Evolutionary conservation across 2,113 vertebrate species (phyloP).

Genomic region (Chiloscyllium plagiosum): DNA sequence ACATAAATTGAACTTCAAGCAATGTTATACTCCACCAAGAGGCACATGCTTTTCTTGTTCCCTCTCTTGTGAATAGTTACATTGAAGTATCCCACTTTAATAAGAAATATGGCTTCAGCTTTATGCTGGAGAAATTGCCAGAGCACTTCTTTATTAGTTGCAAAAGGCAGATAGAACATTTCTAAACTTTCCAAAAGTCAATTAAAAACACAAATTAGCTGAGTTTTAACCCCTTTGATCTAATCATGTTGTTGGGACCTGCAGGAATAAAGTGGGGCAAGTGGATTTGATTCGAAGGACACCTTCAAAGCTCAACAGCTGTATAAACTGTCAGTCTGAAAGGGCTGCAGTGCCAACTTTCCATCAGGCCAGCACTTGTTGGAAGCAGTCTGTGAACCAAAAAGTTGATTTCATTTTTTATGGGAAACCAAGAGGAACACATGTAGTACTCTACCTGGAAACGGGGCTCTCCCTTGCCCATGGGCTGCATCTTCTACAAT

Average conservation of each 20-base stretch:
- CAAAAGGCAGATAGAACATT: not conserved
- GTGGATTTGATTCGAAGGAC: not conserved
- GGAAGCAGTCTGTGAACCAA: not conserved
- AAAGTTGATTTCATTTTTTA: not conserved
- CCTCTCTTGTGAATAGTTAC: not conserved
- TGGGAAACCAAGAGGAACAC: not conserved
- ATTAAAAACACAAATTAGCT: not conserved
- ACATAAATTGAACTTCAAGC: not conserved
- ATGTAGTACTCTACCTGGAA: not conserved
- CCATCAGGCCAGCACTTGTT: not conserved
- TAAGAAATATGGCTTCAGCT: not conserved
- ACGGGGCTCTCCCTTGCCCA: not conserved
- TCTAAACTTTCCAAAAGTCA: not conserved
- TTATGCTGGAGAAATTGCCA: not conserved
- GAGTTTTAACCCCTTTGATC: not conserved
- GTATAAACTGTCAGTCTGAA: not conserved
- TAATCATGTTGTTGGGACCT: not conserved
- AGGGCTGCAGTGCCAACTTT: not conserved
- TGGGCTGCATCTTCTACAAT: not conserved
- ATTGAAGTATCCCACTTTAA: not conserved
- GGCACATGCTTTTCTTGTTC: not conserved
- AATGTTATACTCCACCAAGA: not conserved
- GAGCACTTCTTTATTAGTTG: not conserved
- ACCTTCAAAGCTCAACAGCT: not conserved
- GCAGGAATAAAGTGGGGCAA: not conserved